Conservation (phyloP, 2,888 invertebrate species). For the Pachliopta kotzebuea region DNA sequence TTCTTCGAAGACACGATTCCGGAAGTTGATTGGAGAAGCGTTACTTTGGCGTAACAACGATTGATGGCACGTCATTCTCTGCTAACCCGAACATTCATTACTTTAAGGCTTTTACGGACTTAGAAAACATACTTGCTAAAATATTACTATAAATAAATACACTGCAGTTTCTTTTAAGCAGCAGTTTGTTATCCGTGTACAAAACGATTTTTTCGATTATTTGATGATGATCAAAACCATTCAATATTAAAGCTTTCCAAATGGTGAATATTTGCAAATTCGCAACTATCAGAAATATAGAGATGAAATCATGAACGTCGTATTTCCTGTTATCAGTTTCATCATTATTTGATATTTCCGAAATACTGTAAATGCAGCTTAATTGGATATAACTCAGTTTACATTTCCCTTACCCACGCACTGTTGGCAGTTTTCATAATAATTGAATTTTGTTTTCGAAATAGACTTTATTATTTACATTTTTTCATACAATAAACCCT, state of each 20-base stretch:
- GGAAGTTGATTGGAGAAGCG: slow-evolving; percentile 19
- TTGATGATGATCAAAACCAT: no score
- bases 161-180: no score
- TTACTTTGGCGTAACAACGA: slow-evolving; percentile 22
- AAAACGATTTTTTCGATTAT: neutral
- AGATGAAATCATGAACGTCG: neutral
- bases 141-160: neutral
- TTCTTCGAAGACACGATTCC: slow-evolving; percentile 18
- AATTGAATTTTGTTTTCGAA: neutral
- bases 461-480: neutral
- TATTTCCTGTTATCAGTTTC: neutral
- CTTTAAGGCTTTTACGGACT: slow-evolving; percentile 5
- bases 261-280: no score
- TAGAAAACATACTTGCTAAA: neutral
- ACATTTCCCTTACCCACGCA: neutral
- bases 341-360: neutral
- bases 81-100: slow-evolving; percentile 15
- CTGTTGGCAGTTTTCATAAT: neutral
- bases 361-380: neutral
- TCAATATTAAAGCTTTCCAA: no score
- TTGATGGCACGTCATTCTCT: slow-evolving; percentile 23
- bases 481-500: no score
- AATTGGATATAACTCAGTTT: neutral
- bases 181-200: neutral
- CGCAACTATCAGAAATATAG: neutral